Evolutionary conservation across 2,888 invertebrate genomes (phyloP), one percentile per base, ranked within the genome.

Genomic region (Caenorhabditis angaria): DNA sequence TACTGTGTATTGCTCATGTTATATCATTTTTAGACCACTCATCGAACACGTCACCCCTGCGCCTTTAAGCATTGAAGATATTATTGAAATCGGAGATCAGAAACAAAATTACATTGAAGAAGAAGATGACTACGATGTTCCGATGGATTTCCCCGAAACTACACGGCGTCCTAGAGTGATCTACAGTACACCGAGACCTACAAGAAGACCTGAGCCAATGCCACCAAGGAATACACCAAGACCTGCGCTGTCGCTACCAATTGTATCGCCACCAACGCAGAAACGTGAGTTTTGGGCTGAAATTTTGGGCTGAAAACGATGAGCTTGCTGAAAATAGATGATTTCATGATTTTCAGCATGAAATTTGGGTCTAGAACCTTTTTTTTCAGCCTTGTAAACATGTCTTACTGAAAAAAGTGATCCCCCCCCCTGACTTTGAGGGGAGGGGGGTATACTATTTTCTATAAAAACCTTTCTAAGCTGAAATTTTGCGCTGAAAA

Each of bases 31-130:
- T 20, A 51, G 74, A 48, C 70, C 70, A 25, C 48, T 74, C 3
- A 57, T 77, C n/a, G 71, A 74, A 25, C 61, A 54, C 32, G 60
- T 77, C 20, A 77, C 77, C 8, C 65, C 68, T 8, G 70, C 65
- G 24, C 69, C 74, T 2, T 28, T 77, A 29, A 71, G 71, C 47
- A 56, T 77, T 2, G 77, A 77, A 57, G 77, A 77, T 50, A 77
- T 77, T 20, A 77, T 77, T 56, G 77, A 74, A 24, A 69, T 77
- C 58, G 77, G 74, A 28, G 68, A 74, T 32, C 63, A 69, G 29
- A 63, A 47, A 65, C 41, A 61, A 20, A 65, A 73, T 27, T 74
- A 74, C 41, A n/a, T n/a, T n/a, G n/a, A n/a, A n/a, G n/a, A n/a
- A n/a, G 71, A 77, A 32, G 74, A 77, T 29, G 74, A 77, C 25